phyloP scores from a whole-genome alignment of 2,888 invertebrate species.

The Luperina nickerlii region DNA sequence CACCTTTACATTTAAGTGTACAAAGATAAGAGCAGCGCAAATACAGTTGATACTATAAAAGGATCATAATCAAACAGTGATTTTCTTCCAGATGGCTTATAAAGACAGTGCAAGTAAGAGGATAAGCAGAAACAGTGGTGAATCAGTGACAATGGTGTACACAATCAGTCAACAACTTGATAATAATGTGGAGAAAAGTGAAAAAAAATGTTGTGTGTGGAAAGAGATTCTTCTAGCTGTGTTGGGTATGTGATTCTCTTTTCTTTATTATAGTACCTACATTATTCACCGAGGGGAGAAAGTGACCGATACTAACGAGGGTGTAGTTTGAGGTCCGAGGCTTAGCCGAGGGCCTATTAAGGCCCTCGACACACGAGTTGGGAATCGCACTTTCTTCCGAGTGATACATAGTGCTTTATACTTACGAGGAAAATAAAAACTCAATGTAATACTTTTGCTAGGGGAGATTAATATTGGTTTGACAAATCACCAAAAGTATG shows the following conservation, averaged over 20 bases:
- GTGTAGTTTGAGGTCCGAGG: no score
- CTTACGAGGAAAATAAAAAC: no score
- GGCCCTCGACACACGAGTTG: no score
- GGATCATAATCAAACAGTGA: slow-evolving; percentile 39
- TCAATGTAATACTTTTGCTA: no score
- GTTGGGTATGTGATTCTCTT: slow-evolving; percentile 70
- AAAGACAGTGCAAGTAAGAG: slow-evolving; percentile 25
- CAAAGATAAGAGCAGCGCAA: slow-evolving; percentile 45
- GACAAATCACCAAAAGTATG: no score
- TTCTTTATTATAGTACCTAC: background rate
- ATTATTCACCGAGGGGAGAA: background rate
- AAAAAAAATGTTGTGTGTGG: slow-evolving; percentile 66
- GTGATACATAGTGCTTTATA: no score
- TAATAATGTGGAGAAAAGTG: slow-evolving; percentile 44
- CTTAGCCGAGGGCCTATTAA: no score
- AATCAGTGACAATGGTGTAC: slow-evolving; percentile 73
- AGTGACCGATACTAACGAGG: no score
- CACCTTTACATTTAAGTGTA: slow-evolving; percentile 28
- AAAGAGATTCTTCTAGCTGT: slow-evolving; percentile 73
- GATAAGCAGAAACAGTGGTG: slow-evolving; percentile 39
- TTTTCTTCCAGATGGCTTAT: slow-evolving; percentile 44
- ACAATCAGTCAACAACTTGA: slow-evolving; percentile 63
- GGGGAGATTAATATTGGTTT: no score
- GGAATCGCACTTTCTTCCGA: no score
- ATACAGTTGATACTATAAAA: slow-evolving; percentile 48